phyloP scores from a whole-genome alignment of 2,888 invertebrate genomes.

The Prosopocoilus inquinatus region DNA sequence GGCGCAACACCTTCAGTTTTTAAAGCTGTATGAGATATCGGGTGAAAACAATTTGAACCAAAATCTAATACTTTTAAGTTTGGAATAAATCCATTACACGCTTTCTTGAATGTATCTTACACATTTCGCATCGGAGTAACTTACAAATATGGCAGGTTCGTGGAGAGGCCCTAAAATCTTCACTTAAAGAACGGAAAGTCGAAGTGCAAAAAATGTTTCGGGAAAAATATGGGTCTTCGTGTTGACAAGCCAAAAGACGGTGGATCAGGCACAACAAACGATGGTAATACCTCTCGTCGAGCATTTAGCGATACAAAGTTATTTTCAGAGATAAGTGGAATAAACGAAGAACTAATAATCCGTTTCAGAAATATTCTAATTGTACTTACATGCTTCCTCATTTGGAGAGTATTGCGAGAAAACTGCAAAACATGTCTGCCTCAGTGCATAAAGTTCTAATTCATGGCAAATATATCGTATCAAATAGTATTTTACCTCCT shows the following conservation, averaged over 20 bases:
- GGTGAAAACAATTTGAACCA: not conserved
- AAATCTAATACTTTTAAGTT: not conserved
- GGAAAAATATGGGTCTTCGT: not conserved
- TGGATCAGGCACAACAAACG: not conserved
- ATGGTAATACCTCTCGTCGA: not conserved
- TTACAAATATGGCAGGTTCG: not conserved
- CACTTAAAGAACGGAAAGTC: not conserved
- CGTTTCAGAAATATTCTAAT: not conserved
- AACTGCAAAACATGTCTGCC: not conserved
- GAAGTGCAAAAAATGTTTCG: not conserved
- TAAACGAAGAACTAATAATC: not conserved
- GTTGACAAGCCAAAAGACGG: not conserved
- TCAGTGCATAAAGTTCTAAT: not conserved
- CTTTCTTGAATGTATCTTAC: not conserved
- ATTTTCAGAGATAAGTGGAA: slow-evolving; percentile 23
- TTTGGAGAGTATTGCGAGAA: not conserved
- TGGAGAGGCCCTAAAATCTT: not conserved
- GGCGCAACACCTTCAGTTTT: not conserved
- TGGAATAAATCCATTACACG: slow-evolving; percentile 5
- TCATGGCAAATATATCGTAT: not conserved
- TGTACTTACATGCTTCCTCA: not conserved
- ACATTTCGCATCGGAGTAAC: not conserved
- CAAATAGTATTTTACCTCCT: not conserved
- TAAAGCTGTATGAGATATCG: not conserved
- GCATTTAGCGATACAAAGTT: slow-evolving; percentile 3